Evolutionary conservation across 1,140 invertebrate species (phyloP), one percentile per base, ranked within the genome.

Genomic region (Lycorma delicatula): DNA sequence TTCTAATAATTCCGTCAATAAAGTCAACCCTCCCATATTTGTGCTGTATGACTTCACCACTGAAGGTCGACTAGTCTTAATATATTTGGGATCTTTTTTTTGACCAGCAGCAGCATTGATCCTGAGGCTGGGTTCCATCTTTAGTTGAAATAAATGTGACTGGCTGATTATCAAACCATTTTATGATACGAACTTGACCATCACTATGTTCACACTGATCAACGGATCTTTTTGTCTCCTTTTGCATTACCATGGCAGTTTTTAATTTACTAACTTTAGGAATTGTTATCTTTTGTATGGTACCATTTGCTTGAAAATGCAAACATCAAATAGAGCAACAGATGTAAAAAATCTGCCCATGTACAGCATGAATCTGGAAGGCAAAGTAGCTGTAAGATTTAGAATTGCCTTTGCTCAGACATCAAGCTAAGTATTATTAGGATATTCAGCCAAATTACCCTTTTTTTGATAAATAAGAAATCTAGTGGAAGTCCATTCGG

Each of bases 81-180:
- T n/a, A n/a, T n/a, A n/a, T n/a, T n/a, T n/a, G n/a, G n/a, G n/a
- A n/a, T n/a, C n/a, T n/a, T n/a, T n/a, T n/a, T n/a, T n/a, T n/a
- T n/a, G n/a, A n/a, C n/a, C n/a, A n/a, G n/a, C n/a, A n/a, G n/a
- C n/a, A n/a, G n/a, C n/a, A n/a, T n/a, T n/a, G n/a, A 16, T 34
- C 25, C 23, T 22, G 3, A 20, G 23, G 23, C 28, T 54, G 13
- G 13, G 16, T 16, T 7, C 51, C 23, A 20, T 34, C 23, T 13
- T 36, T 54, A 34, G 28, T 34, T 54, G 25, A 34, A 4, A 29
- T 18, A 20, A 54, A 29, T 34, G 20, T 12, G 11, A 54, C 51
- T 34, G 51, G 51, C 23, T 34, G 26, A 23, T 54, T 54, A 16
- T 54, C 51, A 36, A 54, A 54, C 51, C 51, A 54, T 20, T 54